These are phyloP conservation scores for Leptopilina syphax DNA, from an alignment of 2,888 invertebrate genomes.

Conservation along the genomic window DNA sequence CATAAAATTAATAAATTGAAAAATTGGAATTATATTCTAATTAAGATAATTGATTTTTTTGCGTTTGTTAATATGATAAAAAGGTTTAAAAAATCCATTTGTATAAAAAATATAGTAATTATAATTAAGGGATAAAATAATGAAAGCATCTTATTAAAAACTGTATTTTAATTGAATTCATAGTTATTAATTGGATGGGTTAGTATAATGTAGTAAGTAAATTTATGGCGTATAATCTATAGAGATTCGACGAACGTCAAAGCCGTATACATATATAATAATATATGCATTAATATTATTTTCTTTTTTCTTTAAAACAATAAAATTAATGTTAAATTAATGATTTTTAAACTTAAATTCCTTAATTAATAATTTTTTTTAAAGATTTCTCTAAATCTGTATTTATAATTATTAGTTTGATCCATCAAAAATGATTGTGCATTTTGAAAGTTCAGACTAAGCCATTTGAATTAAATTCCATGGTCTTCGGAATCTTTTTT, in stretches of 20 bases:
- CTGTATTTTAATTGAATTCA: conserved; percentile 17
- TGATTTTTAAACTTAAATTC: neutral
- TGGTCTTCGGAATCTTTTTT: neutral
- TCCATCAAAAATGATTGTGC: neutral
- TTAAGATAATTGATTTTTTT: no score
- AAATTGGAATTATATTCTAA: no score
- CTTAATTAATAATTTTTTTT: neutral
- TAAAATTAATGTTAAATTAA: neutral
- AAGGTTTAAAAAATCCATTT: neutral
- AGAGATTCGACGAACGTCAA: neutral
- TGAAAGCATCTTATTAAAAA: conserved; percentile 3
- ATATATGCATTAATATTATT: no score
- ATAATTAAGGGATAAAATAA: neutral
- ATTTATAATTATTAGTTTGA: conserved; percentile 2
- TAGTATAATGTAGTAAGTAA: conserved; percentile 5
- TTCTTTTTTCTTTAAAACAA: neutral
- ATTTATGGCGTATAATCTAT: conserved; percentile 8
- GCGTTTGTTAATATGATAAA: no score
- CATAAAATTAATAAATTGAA: no score
- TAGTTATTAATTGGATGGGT: neutral
- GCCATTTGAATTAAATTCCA: neutral
- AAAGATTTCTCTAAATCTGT: neutral
- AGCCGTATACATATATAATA: neutral
- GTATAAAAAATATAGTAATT: neutral
- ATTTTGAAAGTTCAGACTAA: conserved; percentile 6